These are phyloP conservation scores for Tribolium madens DNA, from an alignment of 1,140 invertebrate genomes.

Conservation along the genomic window DNA sequence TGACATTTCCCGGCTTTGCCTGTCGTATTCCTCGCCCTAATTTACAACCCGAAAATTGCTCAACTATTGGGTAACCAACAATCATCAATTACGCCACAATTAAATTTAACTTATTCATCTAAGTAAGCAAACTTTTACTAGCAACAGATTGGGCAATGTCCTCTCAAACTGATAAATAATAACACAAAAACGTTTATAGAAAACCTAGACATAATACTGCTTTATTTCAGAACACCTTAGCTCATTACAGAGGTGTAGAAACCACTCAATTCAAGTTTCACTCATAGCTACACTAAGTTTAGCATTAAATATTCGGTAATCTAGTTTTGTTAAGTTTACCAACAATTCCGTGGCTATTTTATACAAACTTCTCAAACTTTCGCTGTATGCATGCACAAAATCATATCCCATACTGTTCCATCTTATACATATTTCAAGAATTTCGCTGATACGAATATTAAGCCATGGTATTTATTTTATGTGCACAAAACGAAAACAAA, in stretches of 20 bases:
- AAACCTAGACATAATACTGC: slow-evolving; percentile 21
- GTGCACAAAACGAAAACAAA: background rate
- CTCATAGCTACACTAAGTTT: slow-evolving; percentile 32
- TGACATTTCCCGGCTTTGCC: slow-evolving; percentile 40
- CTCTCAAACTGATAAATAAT: slow-evolving; percentile 4
- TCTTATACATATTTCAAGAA: slow-evolving; percentile 28
- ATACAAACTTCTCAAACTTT: slow-evolving; percentile 29
- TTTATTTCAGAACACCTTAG: slow-evolving; percentile 13
- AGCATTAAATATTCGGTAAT: slow-evolving; percentile 39
- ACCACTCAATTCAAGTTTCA: slow-evolving; percentile 38
- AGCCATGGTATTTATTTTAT: slow-evolving; percentile 8
- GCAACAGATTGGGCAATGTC: background rate
- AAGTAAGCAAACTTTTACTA: background rate
- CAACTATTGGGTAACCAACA: slow-evolving; percentile 38
- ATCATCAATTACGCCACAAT: slow-evolving; percentile 39
- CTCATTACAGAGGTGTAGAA: slow-evolving; percentile 10
- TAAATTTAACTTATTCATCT: slow-evolving; percentile 41
- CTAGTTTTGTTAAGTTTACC: slow-evolving; percentile 38
- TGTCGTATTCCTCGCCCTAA: slow-evolving; percentile 34
- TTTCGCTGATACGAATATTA: background rate
- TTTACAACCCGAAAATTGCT: slow-evolving; percentile 43
- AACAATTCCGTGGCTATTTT: slow-evolving; percentile 39
- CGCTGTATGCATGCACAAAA: slow-evolving; percentile 2
- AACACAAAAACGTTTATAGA: background rate
- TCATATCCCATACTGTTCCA: background rate